Base-by-base conservation (phyloP, 2,888 invertebrate species). In the Caenorhabditis angaria region DNA sequence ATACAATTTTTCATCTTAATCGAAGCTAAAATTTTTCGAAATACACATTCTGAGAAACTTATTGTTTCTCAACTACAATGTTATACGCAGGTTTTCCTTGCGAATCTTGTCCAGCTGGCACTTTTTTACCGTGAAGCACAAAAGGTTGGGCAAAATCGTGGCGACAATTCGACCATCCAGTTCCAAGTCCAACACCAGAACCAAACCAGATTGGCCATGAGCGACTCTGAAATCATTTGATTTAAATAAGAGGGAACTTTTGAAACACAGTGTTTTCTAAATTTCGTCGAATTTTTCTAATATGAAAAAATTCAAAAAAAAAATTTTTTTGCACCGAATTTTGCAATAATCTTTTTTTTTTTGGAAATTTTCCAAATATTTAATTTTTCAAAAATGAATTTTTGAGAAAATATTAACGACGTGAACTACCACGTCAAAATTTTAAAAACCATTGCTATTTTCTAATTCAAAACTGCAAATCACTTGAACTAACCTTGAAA, bases 171-270 rank as follows among this genome's bases (percentile, higher is more conserved):
- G 93, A 91, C 89, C 93, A 93, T 57, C 94, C 94, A 90, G 94
- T 92, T 59, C 97, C 97, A 83, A 95, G 89, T 48, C 96, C 97
- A 88, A 94, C 92, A 62, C 95, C 95, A 78, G 93, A 91, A 47
- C 95, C 95, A 70, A 94, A 91, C 86, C 93, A 91, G 29, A 95
- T 89, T 1, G 96, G 96, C 94, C 95, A 96, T 85, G 92, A 90
- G 88, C 92, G 91, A 87, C 93, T 92, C 92, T 82, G 86, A 5
- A 89, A 88, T n/a, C n/a, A n/a, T n/a, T n/a, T n/a, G n/a, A n/a
- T n/a, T n/a, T n/a, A n/a, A n/a, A n/a, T n/a, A n/a, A n/a, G n/a
- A n/a, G n/a, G n/a, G n/a, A n/a, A n/a, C n/a, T n/a, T n/a, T n/a
- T n/a, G n/a, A n/a, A 70, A 41, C 27, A 27, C 51, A 29, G 32